Evolutionary conservation across 2,113 vertebrate genomes (phyloP), one percentile per base, ranked within the genome.

Genomic region (Plectropomus leopardus): DNA sequence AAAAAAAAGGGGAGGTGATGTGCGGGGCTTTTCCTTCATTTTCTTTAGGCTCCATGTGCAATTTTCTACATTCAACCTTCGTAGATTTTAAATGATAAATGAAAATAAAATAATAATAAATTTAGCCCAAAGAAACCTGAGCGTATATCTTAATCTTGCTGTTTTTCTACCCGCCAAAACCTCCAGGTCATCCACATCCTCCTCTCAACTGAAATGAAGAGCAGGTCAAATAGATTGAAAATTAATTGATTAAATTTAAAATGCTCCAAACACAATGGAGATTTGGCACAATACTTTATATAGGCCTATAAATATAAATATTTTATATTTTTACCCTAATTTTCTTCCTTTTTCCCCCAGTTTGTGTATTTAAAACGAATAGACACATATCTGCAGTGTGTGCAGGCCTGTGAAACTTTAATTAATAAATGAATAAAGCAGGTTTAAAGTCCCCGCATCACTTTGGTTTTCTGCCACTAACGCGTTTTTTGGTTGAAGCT

Each of bases 11-110:
- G n/a, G n/a, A n/a, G n/a, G n/a, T n/a, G n/a, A n/a, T n/a, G n/a
- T 19, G 23, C 34, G 3, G 16, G 48, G 14, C 32, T 63, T 6
- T 26, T 5, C 17, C 54, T n/a, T 66, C 13, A 34, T 80, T 53
- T 65, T 72, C 21, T 64, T 4, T 1, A 48, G 47, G 36, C 61
- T 11, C 58, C 24, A 4, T 0, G 9, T 32, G 45, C 15, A 44
- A 42, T 42, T 47, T 7, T 42, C 16, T 7, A 8, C 16, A 34
- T 6, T 30, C 14, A 7, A 26, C 17, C 0, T 24, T 54, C 4
- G n/a, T n/a, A n/a, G n/a, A 45, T 40, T 82, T 73, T 4, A 53
- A 63, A 65, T 24, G 2, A 59, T 11, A 32, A 24, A 36, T 36
- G 0, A 26, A 30, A 24, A 40, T 40, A 17, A 55, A 32, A 10